Percentiles rank a stretch among this genome's conserved stretches.
These are phyloP conservation scores for Latheticus oryzae DNA, from an alignment of 2,888 invertebrate species.

Conservation along the genomic window DNA sequence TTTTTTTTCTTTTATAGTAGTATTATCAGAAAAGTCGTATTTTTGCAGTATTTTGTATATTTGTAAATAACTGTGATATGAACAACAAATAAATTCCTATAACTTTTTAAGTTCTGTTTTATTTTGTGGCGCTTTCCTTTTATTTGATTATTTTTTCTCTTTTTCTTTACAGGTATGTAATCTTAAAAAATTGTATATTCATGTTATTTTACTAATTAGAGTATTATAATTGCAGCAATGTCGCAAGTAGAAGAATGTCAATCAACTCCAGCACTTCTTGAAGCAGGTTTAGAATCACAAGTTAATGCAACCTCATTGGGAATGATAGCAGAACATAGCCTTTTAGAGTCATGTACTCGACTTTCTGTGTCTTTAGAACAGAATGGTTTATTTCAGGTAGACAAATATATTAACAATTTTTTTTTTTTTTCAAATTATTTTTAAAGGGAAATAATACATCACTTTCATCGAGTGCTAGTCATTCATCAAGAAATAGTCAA, in stretches of 20 bases:
- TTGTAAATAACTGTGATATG: constrained; percentile 58
- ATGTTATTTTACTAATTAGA: constrained; percentile 2
- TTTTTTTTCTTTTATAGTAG: constrained; percentile 37
- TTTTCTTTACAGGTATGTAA: constrained; percentile 24
- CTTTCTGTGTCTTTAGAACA: constrained; percentile 90
- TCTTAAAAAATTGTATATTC: constrained; percentile 3
- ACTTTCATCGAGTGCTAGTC: constrained; percentile 79
- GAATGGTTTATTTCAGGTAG: constrained; percentile 78
- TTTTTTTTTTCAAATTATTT: constrained; percentile 11
- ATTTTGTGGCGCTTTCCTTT: constrained; percentile 52
- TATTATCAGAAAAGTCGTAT: too few relatives aligned
- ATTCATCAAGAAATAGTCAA: constrained; percentile 73
- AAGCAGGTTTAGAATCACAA: constrained; percentile 71
- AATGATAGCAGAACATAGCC: constrained; percentile 87
- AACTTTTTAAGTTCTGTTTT: constrained; percentile 54
- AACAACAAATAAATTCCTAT: constrained; percentile 57
- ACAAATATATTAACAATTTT: not conserved
- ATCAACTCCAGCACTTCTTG: constrained; percentile 86
- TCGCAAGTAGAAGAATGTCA: constrained; percentile 91
- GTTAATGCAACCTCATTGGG: constrained; percentile 76
- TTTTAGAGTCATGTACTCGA: constrained; percentile 87
- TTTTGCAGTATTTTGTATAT: constrained; percentile 44
- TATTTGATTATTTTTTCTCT: constrained; percentile 36
- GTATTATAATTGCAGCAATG: constrained; percentile 71
- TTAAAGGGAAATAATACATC: constrained; percentile 68